These are phyloP conservation scores for Tapera naevia DNA, from an alignment of 2,797 vertebrate species.

Conservation along the genomic window DNA sequence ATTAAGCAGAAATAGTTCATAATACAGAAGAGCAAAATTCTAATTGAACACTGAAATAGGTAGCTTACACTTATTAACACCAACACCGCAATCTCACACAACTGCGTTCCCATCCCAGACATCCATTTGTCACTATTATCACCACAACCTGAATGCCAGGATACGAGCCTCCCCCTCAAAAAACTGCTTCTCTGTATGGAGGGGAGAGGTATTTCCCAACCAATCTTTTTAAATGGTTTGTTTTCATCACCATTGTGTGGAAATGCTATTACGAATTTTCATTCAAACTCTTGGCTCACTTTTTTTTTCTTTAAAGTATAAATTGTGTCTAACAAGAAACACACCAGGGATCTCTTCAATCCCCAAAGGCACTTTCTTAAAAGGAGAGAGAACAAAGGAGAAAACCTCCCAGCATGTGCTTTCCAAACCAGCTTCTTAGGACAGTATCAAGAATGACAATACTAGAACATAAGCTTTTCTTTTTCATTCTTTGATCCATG, in stretches of 20 bases:
- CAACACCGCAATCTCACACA: not conserved
- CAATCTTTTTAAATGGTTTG: not conserved
- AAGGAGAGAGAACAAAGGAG: conserved; percentile 77
- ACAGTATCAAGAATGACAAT: conserved; percentile 75
- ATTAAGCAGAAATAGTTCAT: conserved; percentile 3
- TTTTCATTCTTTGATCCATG: conserved; percentile 53
- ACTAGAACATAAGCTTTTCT: conserved; percentile 67
- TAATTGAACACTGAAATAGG: not conserved
- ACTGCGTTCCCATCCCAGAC: not conserved
- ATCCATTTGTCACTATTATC: not conserved
- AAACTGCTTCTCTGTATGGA: not conserved
- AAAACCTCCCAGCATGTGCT: conserved; percentile 76
- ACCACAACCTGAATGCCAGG: not conserved
- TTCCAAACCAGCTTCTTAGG: conserved; percentile 74
- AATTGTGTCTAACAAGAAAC: conserved; percentile 76
- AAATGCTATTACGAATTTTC: conserved; percentile 59
- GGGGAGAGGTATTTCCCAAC: not conserved
- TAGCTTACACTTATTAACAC: not conserved
- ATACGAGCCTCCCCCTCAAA: not conserved
- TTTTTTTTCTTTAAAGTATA: conserved; percentile 57
- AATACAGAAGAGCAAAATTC: conserved; percentile 8
- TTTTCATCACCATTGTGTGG: conserved; percentile 50
- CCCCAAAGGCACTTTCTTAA: conserved; percentile 77
- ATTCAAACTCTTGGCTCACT: conserved; percentile 62
- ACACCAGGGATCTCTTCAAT: conserved; percentile 73